Evolutionary conservation across 1,140 invertebrate genomes (phyloP), one percentile per base, ranked within the genome.

Genomic region (Micrasema longulum): DNA sequence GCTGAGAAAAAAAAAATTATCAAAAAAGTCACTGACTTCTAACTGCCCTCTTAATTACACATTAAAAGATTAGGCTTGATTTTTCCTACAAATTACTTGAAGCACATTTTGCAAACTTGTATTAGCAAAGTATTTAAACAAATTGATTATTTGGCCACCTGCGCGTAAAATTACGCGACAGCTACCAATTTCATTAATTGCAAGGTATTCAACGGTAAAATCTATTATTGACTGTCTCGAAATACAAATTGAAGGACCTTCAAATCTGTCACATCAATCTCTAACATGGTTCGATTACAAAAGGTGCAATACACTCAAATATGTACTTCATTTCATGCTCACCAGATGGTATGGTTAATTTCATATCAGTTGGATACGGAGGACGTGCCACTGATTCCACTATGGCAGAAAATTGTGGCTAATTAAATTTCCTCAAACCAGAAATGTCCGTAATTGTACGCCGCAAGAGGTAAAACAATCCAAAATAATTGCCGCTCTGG

Each of bases 251-350:
- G n/a, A 55, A 12, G 35, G 35, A 5, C 52, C 52, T 1, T 14
- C 9, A 14, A 14, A 35, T 10, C 2, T 26, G 2, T 7, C 18
- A 14, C 1, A 16, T 14, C 52, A 55, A n/a, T 0, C 23, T n/a
- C 52, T 78, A 12, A 53, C 77, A 23, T 78, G 78, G 78, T 79
- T 79, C 50, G 77, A 81, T 16, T 82, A 83, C 55, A 82, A 82
- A 76, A 79, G 79, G 23, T 74, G 72, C 36, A 82, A 84, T 69
- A 81, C 79, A 22, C 69, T 79, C 6, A 83, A 83, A 74, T n/a
- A n/a, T n/a, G n/a, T 84, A 83, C 77, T 77, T 83, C 41, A 77
- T 84, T 62, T 79, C 79, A n/a, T 75, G 72, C 50, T 83, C 80
- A 14, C 80, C 81, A 18, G 78, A 85, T 77, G 81, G 81, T 1